phyloP scores from a whole-genome alignment of 1,140 invertebrate genomes.

The Macrosteles quadrilineatus region DNA sequence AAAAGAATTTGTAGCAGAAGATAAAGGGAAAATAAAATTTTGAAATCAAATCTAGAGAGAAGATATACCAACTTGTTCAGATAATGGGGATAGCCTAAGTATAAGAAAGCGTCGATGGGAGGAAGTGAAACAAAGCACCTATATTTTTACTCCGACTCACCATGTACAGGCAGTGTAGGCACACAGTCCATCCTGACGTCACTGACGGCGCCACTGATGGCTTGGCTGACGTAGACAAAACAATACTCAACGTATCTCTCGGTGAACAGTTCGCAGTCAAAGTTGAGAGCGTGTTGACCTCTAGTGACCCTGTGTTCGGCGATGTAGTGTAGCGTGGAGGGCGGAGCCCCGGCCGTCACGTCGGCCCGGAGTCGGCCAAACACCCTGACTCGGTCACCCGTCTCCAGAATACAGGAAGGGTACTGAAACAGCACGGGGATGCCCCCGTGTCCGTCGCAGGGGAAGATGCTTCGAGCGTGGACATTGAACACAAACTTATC shows the following conservation, averaged over 20 bases:
- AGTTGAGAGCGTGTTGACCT: slow-evolving; percentile 70
- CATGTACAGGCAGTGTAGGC: slow-evolving; percentile 73
- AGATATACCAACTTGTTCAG: too few relatives aligned
- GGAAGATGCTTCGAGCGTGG: slow-evolving; percentile 75
- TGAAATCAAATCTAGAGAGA: too few relatives aligned
- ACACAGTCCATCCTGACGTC: slow-evolving; percentile 80
- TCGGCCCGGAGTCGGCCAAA: slow-evolving; percentile 68
- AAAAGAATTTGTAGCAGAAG: too few relatives aligned
- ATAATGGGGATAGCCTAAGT: too few relatives aligned
- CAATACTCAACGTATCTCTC: slow-evolving; percentile 82
- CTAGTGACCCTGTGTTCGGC: slow-evolving; percentile 62
- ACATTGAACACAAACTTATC: slow-evolving; percentile 81
- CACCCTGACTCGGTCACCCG: slow-evolving; percentile 71
- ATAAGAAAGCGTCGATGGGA: too few relatives aligned
- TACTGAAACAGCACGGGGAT: slow-evolving; percentile 78
- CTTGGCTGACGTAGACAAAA: slow-evolving; percentile 81
- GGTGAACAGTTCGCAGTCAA: slow-evolving; percentile 77
- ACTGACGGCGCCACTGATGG: slow-evolving; percentile 75
- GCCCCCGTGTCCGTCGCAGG: slow-evolving; percentile 67
- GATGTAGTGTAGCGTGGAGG: slow-evolving; percentile 63
- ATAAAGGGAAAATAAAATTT: too few relatives aligned
- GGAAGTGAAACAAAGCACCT: too few relatives aligned
- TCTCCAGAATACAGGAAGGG: slow-evolving; percentile 72
- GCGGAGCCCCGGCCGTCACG: slow-evolving; percentile 62
- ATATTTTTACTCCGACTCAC: too few relatives aligned